phyloP scores from a whole-genome alignment of 30 jellyfish, hydroid and myxozoan genomes.

The Aurelia sp. region DNA sequence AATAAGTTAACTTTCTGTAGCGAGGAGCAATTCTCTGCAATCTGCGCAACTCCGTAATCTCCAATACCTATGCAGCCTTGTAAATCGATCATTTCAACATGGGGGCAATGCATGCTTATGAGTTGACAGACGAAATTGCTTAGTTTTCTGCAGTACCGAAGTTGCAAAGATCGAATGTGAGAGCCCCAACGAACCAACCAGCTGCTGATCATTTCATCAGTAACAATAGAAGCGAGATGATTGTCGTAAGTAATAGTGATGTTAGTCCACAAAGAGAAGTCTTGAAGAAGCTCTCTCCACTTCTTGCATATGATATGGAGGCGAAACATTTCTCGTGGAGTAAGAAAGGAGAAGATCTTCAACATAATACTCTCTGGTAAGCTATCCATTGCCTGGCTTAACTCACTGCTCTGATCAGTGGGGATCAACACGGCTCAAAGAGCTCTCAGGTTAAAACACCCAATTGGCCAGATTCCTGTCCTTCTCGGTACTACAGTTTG shows the following conservation, averaged over 20 bases:
- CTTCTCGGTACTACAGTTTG: too few species aligned
- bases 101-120: slow-evolving; percentile 32
- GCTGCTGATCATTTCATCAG: slow-evolving; percentile 39
- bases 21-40: slow-evolving; percentile 25
- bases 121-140: slow-evolving; percentile 38
- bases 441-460: too few species aligned
- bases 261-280: slow-evolving; percentile 50
- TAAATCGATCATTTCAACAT: slow-evolving; percentile 25
- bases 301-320: slow-evolving; percentile 19
- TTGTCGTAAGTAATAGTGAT: slow-evolving; percentile 13
- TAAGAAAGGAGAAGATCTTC: slow-evolving; percentile 23
- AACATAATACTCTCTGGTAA: slow-evolving; percentile 30
- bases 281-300: slow-evolving; percentile 57
- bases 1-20: slow-evolving; percentile 31
- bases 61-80: slow-evolving; percentile 63
- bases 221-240: slow-evolving; percentile 40
- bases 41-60: slow-evolving; percentile 38
- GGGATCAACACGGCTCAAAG: too few species aligned
- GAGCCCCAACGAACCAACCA: slow-evolving; percentile 44
- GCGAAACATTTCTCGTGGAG: slow-evolving; percentile 17
- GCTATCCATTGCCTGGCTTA: slow-evolving; percentile 7
- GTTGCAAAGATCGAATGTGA: slow-evolving; percentile 28
- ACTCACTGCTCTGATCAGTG: background rate
- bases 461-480: too few species aligned
- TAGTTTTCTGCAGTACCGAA: slow-evolving; percentile 61